Conservation (phyloP, 2,888 invertebrate genomes). For the Ochropleura plecta region DNA sequence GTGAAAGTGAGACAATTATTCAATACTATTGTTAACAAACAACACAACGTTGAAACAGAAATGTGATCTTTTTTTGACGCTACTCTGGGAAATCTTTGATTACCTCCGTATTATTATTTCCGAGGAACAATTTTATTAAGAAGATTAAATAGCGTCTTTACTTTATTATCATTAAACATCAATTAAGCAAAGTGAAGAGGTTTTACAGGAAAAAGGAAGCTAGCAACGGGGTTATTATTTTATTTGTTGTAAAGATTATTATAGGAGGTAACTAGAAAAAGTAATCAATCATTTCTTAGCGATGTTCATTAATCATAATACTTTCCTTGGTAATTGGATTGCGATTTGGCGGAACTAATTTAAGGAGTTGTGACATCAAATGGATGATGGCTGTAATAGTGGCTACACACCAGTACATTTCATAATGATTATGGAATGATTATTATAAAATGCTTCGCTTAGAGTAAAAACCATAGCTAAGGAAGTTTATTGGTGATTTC, state of each 20-base stretch:
- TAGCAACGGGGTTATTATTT: conserved; percentile 25
- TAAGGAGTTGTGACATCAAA: conserved; percentile 26
- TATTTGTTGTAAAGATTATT: conserved; percentile 30
- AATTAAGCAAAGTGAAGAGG: conserved; percentile 18
- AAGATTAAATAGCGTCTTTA: background rate
- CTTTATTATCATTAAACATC: conserved; percentile 18
- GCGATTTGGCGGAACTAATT: conserved; percentile 34
- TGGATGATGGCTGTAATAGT: background rate
- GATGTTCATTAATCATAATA: conserved; percentile 53
- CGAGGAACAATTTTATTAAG: background rate
- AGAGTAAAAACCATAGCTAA: too few species aligned
- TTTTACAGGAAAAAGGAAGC: conserved; percentile 3
- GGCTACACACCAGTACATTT: too few species aligned
- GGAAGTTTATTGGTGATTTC: background rate
- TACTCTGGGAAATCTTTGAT: background rate
- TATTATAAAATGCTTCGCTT: background rate
- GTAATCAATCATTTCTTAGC: conserved; percentile 46
- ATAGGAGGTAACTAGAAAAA: conserved; percentile 41
- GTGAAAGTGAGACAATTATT: background rate
- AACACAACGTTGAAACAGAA: too few species aligned
- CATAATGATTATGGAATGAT: too few species aligned
- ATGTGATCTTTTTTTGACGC: background rate
- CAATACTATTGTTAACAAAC: background rate
- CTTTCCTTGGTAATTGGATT: conserved; percentile 33
- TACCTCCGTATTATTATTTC: background rate